A percentile compares a stretch with the other conserved stretches of the same genome.
Evolutionary conservation across 2,888 invertebrate genomes (phyloP).

Genomic region (Tuberolachnus salignus): DNA sequence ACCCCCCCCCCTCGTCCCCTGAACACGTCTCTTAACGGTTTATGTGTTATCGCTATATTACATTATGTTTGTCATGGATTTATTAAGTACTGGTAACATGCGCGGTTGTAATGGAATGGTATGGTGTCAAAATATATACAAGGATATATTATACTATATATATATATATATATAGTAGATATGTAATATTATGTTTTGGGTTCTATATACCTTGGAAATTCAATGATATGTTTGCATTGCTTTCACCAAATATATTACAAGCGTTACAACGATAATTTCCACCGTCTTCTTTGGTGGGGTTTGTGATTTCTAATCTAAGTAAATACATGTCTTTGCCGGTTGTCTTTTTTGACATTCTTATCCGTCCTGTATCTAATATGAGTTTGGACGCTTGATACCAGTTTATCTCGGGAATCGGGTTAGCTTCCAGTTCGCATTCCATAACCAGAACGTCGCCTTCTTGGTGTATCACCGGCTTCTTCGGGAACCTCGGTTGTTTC

Average conservation of each 20-base stretch:
- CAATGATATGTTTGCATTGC: constrained; percentile 99
- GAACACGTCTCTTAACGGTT: constrained; percentile 9
- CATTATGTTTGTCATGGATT: constrained; percentile 7
- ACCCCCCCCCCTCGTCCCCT: neutral
- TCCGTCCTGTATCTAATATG: constrained; percentile 82
- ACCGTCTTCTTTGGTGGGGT: constrained; percentile 94
- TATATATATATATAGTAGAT: neutral
- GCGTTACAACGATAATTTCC: constrained; percentile 99
- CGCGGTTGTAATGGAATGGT: constrained; percentile 36
- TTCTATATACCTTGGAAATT: constrained; percentile 92
- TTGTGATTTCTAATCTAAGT: constrained; percentile 89
- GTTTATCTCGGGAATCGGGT: constrained; percentile 91
- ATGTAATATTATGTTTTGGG: constrained; percentile 4
- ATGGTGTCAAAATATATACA: neutral
- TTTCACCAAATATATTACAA: constrained; percentile 97
- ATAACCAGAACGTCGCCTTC: constrained; percentile 91
- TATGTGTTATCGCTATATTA: constrained; percentile 21
- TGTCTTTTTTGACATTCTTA: constrained; percentile 88
- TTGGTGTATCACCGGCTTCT: constrained; percentile 94
- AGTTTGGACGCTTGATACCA: constrained; percentile 92
- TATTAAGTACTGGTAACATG: constrained; percentile 35
- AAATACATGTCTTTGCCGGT: constrained; percentile 89
- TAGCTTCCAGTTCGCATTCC: constrained; percentile 94
- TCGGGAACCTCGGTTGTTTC: constrained; percentile 93
- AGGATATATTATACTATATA: constrained; percentile 25